Percentiles rank a stretch among this genome's conserved stretches.
phyloP scores from a whole-genome alignment of 1,140 invertebrate genomes.

The Papilio dardanus region DNA sequence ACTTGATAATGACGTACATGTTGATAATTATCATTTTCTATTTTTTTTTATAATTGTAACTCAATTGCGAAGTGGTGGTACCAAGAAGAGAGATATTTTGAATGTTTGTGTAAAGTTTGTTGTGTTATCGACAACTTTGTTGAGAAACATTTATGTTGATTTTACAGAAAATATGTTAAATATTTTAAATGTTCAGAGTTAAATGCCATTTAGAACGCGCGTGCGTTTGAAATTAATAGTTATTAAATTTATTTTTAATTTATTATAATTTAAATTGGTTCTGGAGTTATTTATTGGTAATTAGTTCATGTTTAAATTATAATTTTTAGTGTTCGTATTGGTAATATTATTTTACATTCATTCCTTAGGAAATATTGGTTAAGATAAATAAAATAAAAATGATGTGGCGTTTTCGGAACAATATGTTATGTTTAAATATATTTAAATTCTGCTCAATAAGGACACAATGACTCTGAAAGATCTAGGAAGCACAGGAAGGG shows the following conservation, averaged over 20 bases:
- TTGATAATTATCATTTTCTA: not conserved
- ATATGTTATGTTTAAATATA: conserved; percentile 16
- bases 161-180: not conserved
- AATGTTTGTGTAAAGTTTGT: conserved; percentile 1
- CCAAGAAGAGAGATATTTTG: not conserved
- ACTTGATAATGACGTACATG: not conserved
- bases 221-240: conserved; percentile 21
- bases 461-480: conserved; percentile 35
- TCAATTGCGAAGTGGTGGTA: conserved; percentile 13
- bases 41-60: not conserved
- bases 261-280: conserved; percentile 31
- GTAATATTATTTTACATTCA: conserved; percentile 5
- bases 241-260: conserved; percentile 6
- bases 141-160: not conserved
- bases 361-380: conserved; percentile 13
- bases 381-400: conserved; percentile 26
- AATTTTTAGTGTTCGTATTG: not conserved
- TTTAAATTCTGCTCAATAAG: conserved; percentile 30
- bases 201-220: conserved; percentile 1
- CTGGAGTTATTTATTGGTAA: conserved; percentile 27
- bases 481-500: not conserved
- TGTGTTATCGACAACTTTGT: conserved; percentile 8
- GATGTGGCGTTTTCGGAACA: conserved; percentile 41
- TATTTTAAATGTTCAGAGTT: conserved; percentile 12
- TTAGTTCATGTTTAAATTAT: not conserved